A percentile compares a stretch with the other conserved stretches of the same genome.
Evolutionary conservation across 2,888 invertebrate genomes (phyloP).

Genomic region (Neelides folsomi): DNA sequence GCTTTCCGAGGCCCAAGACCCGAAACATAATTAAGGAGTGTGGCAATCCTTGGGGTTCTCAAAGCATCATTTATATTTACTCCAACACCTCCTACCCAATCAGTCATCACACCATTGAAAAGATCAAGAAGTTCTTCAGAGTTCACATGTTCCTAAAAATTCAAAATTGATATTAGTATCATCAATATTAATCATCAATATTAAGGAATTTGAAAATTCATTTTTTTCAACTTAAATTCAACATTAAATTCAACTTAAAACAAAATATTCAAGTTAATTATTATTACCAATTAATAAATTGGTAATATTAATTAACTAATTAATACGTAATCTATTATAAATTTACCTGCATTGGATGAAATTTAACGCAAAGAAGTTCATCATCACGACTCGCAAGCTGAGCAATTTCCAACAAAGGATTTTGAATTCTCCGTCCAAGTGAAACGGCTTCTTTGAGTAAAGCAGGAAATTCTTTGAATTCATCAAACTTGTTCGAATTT

Average conservation of each 20-base stretch:
- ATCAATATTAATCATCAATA: no score
- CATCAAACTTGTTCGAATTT: not conserved
- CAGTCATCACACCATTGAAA: not conserved
- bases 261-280: no score
- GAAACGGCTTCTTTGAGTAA: slow-evolving; percentile 1
- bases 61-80: slow-evolving; percentile 3
- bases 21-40: not conserved
- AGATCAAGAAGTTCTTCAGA: not conserved
- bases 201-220: no score
- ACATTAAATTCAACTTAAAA: no score
- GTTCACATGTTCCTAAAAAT: not conserved
- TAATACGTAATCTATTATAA: not conserved
- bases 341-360: slow-evolving; percentile 1
- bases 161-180: no score
- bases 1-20: slow-evolving; percentile 4
- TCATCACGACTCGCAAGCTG: not conserved
- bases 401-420: slow-evolving; percentile 2
- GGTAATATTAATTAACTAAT: no score
- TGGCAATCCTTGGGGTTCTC: not conserved
- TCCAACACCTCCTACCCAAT: not conserved
- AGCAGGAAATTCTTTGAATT: not conserved
- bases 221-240: no score
- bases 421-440: slow-evolving; percentile 1
- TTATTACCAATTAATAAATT: no score
- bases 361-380: slow-evolving; percentile 1